A percentile compares a stretch with the other conserved stretches of the same genome.
Conservation (phyloP, 2,888 invertebrate genomes). For the Podabrus alpinus region DNA sequence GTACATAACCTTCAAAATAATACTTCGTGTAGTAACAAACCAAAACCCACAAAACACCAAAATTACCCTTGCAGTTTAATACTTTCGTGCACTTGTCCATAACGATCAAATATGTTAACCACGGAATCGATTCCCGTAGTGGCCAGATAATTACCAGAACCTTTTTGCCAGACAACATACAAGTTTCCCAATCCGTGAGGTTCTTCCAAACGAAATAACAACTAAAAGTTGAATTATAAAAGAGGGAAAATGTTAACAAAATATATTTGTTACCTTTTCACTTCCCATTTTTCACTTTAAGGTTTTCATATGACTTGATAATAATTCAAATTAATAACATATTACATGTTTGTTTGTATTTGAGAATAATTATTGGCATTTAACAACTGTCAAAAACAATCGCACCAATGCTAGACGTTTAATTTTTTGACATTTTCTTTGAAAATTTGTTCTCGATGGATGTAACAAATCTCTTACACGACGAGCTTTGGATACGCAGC, state of each 20-base stretch:
- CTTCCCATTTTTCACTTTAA: slow-evolving; percentile 27
- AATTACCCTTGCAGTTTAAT: slow-evolving; percentile 80
- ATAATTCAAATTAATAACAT: not conserved
- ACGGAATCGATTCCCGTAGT: slow-evolving; percentile 88
- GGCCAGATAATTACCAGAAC: slow-evolving; percentile 83
- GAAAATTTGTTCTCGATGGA: too few relatives aligned
- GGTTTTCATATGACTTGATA: not conserved
- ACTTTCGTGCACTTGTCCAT: slow-evolving; percentile 84
- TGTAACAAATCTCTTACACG: too few relatives aligned
- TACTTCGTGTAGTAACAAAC: not conserved
- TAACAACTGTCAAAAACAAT: slow-evolving; percentile 13
- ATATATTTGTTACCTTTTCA: slow-evolving; percentile 32
- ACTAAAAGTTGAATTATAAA: slow-evolving; percentile 54
- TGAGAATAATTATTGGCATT: slow-evolving; percentile 7
- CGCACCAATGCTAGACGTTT: too few relatives aligned
- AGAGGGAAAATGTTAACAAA: not conserved
- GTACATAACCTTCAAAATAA: slow-evolving; percentile 71
- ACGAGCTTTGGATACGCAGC: too few relatives aligned
- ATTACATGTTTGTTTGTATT: slow-evolving; percentile 19
- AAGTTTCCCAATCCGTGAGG: slow-evolving; percentile 82
- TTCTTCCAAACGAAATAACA: slow-evolving; percentile 77
- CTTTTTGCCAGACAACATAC: slow-evolving; percentile 87
- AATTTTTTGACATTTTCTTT: too few relatives aligned
- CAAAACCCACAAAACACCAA: slow-evolving; percentile 2
- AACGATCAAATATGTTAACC: slow-evolving; percentile 87